A percentile compares a stretch with the other conserved stretches of the same genome.
phyloP scores from a whole-genome alignment of 2,113 vertebrate genomes.

The Marcusenius ussheri region DNA sequence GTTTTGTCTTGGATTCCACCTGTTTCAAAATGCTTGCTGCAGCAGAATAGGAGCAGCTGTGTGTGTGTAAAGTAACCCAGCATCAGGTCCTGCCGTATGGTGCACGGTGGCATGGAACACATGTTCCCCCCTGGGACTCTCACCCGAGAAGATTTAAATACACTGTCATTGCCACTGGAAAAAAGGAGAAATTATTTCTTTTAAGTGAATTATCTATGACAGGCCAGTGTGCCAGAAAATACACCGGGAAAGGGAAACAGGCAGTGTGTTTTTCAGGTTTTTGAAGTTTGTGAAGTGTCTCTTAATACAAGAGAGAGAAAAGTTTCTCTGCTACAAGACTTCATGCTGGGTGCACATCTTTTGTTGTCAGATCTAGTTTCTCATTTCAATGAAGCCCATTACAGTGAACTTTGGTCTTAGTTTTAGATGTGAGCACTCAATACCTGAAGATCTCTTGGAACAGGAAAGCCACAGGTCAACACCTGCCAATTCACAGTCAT shows the following conservation, averaged over 20 bases:
- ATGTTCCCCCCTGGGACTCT: neutral
- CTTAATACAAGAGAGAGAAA: neutral
- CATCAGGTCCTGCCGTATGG: neutral
- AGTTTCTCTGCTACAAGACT: neutral
- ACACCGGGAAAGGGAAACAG: neutral
- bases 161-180: neutral
- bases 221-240: neutral
- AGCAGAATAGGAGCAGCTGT: neutral
- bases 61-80: neutral
- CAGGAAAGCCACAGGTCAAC: too few relatives aligned
- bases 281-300: neutral
- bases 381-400: neutral
- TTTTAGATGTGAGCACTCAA: too few relatives aligned
- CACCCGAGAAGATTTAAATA: neutral
- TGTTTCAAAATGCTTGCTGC: neutral
- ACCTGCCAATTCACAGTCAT: too few relatives aligned
- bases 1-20: neutral
- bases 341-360: neutral
- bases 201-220: neutral
- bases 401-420: neutral
- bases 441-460: too few relatives aligned
- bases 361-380: neutral
- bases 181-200: neutral
- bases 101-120: neutral
- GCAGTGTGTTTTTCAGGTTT: neutral